Percentiles rank a stretch among this genome's conserved stretches.
Evolutionary conservation across 2,888 invertebrate species (phyloP).

Genomic region (Arrhopalites spinosus): DNA sequence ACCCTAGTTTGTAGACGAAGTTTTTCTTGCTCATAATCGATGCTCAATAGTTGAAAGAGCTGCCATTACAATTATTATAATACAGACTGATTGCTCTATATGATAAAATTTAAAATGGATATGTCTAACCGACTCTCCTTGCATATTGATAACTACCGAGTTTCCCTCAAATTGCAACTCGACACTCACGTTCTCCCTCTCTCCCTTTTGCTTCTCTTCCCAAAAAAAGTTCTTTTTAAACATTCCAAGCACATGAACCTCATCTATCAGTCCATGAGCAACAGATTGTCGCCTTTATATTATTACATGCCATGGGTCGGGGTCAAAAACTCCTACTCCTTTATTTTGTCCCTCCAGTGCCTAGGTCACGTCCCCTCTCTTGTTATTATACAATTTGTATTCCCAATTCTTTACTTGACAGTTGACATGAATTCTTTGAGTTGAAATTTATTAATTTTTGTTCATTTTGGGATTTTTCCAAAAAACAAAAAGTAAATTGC

Average conservation of each 20-base stretch:
- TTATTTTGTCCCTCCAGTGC: conserved; percentile 2
- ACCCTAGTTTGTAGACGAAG: conserved; percentile 6
- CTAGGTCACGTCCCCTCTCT: conserved; percentile 33
- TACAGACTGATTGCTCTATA: conserved; percentile 38
- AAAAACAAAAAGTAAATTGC: not conserved
- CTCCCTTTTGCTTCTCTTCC: not conserved
- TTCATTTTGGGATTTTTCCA: not conserved
- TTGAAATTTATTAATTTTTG: not conserved
- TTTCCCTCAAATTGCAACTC: conserved; percentile 41
- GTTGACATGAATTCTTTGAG: too few species aligned
- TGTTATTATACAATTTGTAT: too few species aligned
- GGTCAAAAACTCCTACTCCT: conserved; percentile 18
- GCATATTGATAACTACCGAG: conserved; percentile 45
- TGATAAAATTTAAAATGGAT: conserved; percentile 45
- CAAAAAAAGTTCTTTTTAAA: conserved; percentile 16
- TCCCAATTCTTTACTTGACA: not conserved
- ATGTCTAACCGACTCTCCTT: conserved; percentile 37
- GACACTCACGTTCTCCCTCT: conserved; percentile 31
- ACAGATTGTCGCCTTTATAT: conserved; percentile 39
- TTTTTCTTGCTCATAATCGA: conserved; percentile 17
- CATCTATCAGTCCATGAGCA: conserved; percentile 38
- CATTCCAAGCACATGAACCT: conserved; percentile 35
- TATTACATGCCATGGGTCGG: not conserved
- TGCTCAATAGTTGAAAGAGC: conserved; percentile 34
- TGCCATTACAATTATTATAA: conserved; percentile 33